Conservation (phyloP, 2,797 vertebrate species). For the Micrastur ruficollis region DNA sequence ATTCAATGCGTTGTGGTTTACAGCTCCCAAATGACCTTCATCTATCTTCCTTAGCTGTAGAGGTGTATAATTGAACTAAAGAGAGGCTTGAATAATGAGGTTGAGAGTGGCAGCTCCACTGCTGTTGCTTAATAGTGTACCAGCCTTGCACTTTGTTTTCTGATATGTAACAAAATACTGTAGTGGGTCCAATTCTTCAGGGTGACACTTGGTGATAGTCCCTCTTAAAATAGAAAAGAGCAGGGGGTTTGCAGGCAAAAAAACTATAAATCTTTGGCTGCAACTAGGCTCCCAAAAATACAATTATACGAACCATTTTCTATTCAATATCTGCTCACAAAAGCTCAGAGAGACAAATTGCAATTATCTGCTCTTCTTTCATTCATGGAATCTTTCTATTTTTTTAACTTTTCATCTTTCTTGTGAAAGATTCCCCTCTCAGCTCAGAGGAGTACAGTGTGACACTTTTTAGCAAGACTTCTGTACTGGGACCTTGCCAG, state of each 20-base stretch:
- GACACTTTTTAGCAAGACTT: background rate
- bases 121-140: constrained; percentile 72
- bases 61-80: constrained; percentile 85
- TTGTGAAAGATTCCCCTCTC: background rate
- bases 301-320: constrained; percentile 64
- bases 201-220: constrained; percentile 74
- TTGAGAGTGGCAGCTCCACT: constrained; percentile 62
- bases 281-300: constrained; percentile 57
- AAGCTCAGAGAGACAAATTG: constrained; percentile 42
- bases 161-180: constrained; percentile 76
- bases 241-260: constrained; percentile 47
- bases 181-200: constrained; percentile 74
- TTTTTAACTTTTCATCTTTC: constrained; percentile 14
- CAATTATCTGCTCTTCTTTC: constrained; percentile 49
- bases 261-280: constrained; percentile 65
- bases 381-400: background rate
- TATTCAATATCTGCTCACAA: constrained; percentile 60
- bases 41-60: constrained; percentile 81
- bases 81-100: constrained; percentile 81
- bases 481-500: background rate
- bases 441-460: background rate
- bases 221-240: constrained; percentile 69
- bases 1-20: constrained; percentile 79
- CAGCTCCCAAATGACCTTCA: constrained; percentile 82
- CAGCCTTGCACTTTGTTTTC: constrained; percentile 45